Evolutionary conservation across 2,797 vertebrate species (phyloP).

Genomic region (Momotus momota): DNA sequence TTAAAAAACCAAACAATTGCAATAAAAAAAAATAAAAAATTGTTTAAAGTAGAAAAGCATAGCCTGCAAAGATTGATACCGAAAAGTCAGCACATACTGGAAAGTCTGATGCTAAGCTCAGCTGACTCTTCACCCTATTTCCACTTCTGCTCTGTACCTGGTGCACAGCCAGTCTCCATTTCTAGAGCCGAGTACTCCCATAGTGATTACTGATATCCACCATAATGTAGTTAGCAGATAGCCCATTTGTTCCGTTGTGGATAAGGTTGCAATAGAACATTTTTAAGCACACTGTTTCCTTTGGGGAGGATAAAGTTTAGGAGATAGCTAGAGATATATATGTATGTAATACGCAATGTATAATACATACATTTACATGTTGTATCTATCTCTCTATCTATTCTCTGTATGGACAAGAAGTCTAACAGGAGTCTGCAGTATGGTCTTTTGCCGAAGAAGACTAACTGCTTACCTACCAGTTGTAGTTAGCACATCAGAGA

Average conservation of each 20-base stretch:
- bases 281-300: not conserved
- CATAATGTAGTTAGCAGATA: conserved; percentile 65
- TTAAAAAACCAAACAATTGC: not conserved
- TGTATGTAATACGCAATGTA: not conserved
- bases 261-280: conserved; percentile 4
- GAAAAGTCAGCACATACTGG: conserved; percentile 36
- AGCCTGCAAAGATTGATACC: conserved; percentile 37
- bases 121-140: conserved; percentile 11
- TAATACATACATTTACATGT: not conserved
- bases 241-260: conserved; percentile 11
- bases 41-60: conserved; percentile 38
- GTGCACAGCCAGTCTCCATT: conserved; percentile 44
- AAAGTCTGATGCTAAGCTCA: conserved; percentile 54
- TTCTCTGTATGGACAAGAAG: not conserved
- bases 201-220: conserved; percentile 26
- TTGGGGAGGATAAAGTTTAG: not conserved
- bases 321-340: not conserved
- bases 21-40: not conserved
- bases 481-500: not conserved
- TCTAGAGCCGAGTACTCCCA: conserved; percentile 34
- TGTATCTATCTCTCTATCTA: not conserved
- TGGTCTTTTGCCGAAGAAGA: not conserved
- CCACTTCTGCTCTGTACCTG: conserved; percentile 11
- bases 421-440: not conserved
- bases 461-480: not conserved